These are phyloP conservation scores for Eurystomus glaucurus DNA, from an alignment of 2,797 vertebrate genomes.

Conservation along the genomic window DNA sequence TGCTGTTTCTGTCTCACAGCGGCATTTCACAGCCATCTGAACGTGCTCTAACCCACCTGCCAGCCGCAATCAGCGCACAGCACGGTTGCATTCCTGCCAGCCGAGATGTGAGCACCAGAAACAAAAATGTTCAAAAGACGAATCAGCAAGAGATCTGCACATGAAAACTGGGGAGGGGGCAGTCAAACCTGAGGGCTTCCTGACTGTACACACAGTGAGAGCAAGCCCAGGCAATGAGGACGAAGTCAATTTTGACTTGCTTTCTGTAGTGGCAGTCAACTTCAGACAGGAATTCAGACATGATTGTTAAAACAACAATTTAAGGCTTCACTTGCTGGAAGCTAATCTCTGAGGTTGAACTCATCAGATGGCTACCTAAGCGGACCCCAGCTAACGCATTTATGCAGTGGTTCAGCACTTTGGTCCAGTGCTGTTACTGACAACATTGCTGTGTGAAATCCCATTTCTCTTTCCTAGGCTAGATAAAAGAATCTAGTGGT, in stretches of 20 bases:
- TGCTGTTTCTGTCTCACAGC: background rate
- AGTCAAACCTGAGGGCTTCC: background rate
- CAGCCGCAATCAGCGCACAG: slow-evolving; percentile 68
- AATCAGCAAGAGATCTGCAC: slow-evolving; percentile 36
- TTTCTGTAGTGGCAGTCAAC: background rate
- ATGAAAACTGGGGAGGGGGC: background rate
- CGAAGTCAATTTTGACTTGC: background rate
- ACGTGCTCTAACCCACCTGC: slow-evolving; percentile 62
- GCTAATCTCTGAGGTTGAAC: background rate
- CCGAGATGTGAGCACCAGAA: slow-evolving; percentile 2
- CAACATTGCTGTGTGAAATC: slow-evolving; percentile 10
- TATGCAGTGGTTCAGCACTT: background rate
- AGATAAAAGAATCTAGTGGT: background rate
- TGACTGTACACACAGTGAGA: background rate
- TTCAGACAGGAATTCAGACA: slow-evolving; percentile 35
- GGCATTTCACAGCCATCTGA: slow-evolving; percentile 61
- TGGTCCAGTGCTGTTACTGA: background rate
- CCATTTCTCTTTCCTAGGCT: background rate
- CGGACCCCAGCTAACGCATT: slow-evolving; percentile 8
- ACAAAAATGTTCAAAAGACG: slow-evolving; percentile 48
- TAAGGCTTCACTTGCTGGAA: background rate
- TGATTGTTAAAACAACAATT: slow-evolving; percentile 28
- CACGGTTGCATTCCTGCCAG: slow-evolving; percentile 9
- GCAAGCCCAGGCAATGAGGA: background rate
- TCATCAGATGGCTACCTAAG: background rate